Evolutionary conservation across 2,888 invertebrate species (phyloP).

Genomic region (Epinotia nisella): DNA sequence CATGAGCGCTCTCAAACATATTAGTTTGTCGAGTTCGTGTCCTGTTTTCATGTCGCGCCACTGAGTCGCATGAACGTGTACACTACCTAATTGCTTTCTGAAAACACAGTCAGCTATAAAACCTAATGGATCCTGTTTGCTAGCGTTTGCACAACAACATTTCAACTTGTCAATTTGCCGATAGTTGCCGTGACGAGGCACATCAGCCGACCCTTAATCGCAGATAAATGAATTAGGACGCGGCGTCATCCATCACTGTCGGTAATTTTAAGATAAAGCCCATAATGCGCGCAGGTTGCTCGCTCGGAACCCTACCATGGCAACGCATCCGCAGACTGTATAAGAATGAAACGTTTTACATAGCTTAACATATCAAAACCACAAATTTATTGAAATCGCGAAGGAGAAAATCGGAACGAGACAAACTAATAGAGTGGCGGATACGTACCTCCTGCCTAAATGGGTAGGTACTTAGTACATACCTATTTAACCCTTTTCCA

Average conservation of each 20-base stretch:
- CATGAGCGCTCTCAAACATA: conserved; percentile 4
- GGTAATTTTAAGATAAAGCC: conserved; percentile 76
- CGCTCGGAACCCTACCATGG: conserved; percentile 48
- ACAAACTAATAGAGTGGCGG: neutral
- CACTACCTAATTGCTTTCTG: conserved; percentile 24
- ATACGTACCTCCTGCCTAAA: no score
- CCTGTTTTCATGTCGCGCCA: conserved; percentile 17
- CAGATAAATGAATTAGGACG: conserved; percentile 76
- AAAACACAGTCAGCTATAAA: conserved; percentile 29
- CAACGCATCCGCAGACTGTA: conserved; percentile 21
- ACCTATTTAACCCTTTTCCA: no score
- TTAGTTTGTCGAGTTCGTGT: conserved; percentile 21
- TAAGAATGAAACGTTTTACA: conserved; percentile 25
- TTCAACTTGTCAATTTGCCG: conserved; percentile 60
- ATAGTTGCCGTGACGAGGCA: conserved; percentile 50
- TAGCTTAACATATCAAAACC: conserved; percentile 20
- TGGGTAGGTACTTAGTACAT: no score
- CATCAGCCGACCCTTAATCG: conserved; percentile 64
- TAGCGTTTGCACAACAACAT: conserved; percentile 53
- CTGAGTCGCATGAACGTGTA: conserved; percentile 4
- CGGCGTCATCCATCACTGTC: conserved; percentile 75
- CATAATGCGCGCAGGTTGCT: conserved; percentile 61
- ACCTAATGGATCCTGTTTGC: conserved; percentile 34
- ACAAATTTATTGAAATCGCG: conserved; percentile 18
- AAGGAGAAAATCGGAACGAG: conserved; percentile 5